Evolutionary conservation across 2,888 invertebrate genomes (phyloP).

Genomic region (Sisyra terminalis): DNA sequence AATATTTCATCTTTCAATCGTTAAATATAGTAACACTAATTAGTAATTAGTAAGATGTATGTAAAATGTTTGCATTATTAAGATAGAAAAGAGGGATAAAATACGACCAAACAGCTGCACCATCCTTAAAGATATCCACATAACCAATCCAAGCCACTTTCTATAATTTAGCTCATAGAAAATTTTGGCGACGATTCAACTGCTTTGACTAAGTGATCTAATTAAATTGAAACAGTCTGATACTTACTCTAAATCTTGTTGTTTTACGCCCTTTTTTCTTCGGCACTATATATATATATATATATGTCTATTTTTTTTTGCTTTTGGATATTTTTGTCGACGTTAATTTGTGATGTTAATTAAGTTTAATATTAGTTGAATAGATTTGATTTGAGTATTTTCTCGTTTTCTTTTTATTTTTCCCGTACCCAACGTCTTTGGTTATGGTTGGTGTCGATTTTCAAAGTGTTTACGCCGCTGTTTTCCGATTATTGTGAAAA

Average conservation of each 20-base stretch:
- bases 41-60: slow-evolving; percentile 7
- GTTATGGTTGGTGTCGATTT: too few relatives aligned
- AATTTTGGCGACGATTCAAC: slow-evolving; percentile 7
- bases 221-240: slow-evolving; percentile 5
- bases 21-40: slow-evolving; percentile 8
- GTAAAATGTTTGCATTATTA: slow-evolving; percentile 1
- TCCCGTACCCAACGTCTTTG: too few relatives aligned
- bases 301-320: too few relatives aligned
- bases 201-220: slow-evolving; percentile 7
- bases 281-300: background rate
- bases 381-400: too few relatives aligned
- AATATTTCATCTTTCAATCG: background rate
- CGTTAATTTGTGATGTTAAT: too few relatives aligned
- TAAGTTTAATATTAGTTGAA: too few relatives aligned
- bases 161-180: background rate
- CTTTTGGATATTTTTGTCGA: too few relatives aligned
- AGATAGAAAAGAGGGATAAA: background rate
- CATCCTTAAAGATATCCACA: background rate
- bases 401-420: too few relatives aligned
- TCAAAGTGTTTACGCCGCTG: too few relatives aligned
- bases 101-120: slow-evolving; percentile 5
- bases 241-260: slow-evolving; percentile 2
- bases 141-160: too few relatives aligned
- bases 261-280: background rate
- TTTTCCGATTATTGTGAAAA: too few relatives aligned